Conservation (phyloP, 2,113 vertebrate genomes). For the Zosterops hypoxanthus region DNA sequence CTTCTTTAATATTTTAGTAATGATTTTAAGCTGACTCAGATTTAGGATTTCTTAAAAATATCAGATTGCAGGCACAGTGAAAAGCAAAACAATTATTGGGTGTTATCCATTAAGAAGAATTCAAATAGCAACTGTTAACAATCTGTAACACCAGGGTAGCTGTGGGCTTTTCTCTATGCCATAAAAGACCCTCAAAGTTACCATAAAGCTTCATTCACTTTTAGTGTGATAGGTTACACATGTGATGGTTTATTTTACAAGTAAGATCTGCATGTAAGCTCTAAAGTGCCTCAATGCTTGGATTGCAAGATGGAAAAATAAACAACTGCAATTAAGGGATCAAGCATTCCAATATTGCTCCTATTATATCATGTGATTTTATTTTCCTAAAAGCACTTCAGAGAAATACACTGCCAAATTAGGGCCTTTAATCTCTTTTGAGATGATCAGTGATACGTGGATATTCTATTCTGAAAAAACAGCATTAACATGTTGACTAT, state of each 20-base stretch:
- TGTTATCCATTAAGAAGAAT: conserved; percentile 60
- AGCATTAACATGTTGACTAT: background rate
- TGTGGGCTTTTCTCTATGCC: background rate
- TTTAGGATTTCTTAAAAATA: conserved; percentile 37
- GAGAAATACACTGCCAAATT: background rate
- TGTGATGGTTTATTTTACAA: conserved; percentile 62
- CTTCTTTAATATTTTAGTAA: conserved; percentile 35
- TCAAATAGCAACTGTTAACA: conserved; percentile 55
- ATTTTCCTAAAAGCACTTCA: conserved; percentile 27
- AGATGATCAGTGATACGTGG: background rate
- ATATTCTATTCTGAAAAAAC: background rate
- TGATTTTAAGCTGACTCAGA: conserved; percentile 32
- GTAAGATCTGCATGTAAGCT: conserved; percentile 32
- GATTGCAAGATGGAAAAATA: conserved; percentile 33
- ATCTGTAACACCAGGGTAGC: conserved; percentile 23
- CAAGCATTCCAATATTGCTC: background rate
- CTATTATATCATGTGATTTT: background rate
- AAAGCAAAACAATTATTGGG: conserved; percentile 61
- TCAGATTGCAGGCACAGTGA: conserved; percentile 2
- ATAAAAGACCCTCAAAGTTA: conserved; percentile 57
- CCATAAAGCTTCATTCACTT: conserved; percentile 39
- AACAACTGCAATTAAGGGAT: conserved; percentile 33
- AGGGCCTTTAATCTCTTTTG: background rate
- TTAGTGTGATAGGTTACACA: conserved; percentile 41
- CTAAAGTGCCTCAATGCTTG: conserved; percentile 17